Base-by-base conservation (phyloP, 1,140 invertebrate genomes). In the Chlorops oryzae region DNA sequence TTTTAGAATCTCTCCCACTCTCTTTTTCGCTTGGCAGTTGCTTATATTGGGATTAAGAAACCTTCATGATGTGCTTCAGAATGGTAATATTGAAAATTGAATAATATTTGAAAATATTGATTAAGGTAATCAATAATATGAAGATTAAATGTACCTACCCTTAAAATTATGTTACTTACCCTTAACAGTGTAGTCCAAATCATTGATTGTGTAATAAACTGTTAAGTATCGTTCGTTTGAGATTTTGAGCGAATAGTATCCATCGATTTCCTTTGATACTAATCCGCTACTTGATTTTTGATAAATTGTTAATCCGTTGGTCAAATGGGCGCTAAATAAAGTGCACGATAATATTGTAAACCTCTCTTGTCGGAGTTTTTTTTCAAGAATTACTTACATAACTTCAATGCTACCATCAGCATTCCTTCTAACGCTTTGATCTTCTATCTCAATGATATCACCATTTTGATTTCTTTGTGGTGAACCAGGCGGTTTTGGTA, bases 171-270 rank as follows among this genome's bases (percentile, higher is more conserved):
- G n/a, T n/a, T n/a, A 1, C 38, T 41, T 42, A 49, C 47, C 47
- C 25, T 58, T 54, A n/a, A 67, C 57, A 6, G 64, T 61, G 21
- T 67, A 67, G 48, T 64, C 61, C 40, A 50, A 56, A n/a, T 57
- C 47, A 28, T 65, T 63, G 35, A 67, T 57, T n/a, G 17, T 59
- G 24, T 67, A 67, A 51, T 61, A 60, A 15, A 67, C 55, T 22
- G 55, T 64, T 18, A 67, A 52, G 20, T 54, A 67, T 17, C 55
- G 53, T 18, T 56, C 51, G 15, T 47, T 32, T 12, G 50, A 52
- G 3, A 65, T 45, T 38, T 53, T 56, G 37, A 67, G 48, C 2
- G 62, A 46, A 7, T 56, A 57, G 49, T 56, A 63, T 21, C 64
- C 64, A 5, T 45, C 32, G 28, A 21, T n/a, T 46, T 62, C 44